phyloP scores from a whole-genome alignment of 2,113 vertebrate genomes.

The Oncorhynchus gorbuscha region DNA sequence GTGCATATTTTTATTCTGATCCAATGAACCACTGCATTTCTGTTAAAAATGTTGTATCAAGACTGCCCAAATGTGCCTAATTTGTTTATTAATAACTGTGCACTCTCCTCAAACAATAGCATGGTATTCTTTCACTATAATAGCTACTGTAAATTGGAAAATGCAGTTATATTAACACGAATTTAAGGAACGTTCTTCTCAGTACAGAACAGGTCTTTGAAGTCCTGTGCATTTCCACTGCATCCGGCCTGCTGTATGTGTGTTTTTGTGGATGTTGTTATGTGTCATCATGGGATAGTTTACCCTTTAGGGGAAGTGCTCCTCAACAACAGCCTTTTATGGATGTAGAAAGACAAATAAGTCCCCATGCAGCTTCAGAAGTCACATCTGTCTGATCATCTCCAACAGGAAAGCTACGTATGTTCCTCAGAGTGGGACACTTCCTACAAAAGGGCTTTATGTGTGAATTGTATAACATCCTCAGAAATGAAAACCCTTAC shows the following conservation, averaged over 20 bases:
- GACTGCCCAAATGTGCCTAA: too few species aligned
- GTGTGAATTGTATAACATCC: neutral
- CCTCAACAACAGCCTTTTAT: slow-evolving; percentile 36
- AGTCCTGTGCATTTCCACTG: slow-evolving; percentile 1
- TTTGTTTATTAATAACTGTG: too few species aligned
- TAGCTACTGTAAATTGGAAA: too few species aligned
- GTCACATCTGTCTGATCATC: slow-evolving; percentile 20
- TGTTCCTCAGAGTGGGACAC: neutral
- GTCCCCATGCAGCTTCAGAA: slow-evolving; percentile 29
- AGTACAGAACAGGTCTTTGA: neutral
- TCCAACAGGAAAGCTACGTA: neutral
- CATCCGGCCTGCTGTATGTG: slow-evolving; percentile 16
- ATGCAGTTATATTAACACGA: too few species aligned
- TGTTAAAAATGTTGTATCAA: too few species aligned
- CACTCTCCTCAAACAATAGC: too few species aligned
- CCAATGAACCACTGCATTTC: too few species aligned
- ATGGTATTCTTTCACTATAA: too few species aligned
- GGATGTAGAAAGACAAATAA: slow-evolving; percentile 11
- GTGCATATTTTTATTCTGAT: too few species aligned
- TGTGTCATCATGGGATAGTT: slow-evolving; percentile 34
- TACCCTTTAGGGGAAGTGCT: slow-evolving; percentile 16
- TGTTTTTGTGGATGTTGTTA: slow-evolving; percentile 39
- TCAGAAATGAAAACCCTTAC: neutral
- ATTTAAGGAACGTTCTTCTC: neutral
- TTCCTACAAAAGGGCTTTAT: neutral